Percentiles rank a stretch among this genome's conserved stretches.
Conservation (phyloP, 1,140 invertebrate genomes). For the Fragariocoptes setiger region DNA sequence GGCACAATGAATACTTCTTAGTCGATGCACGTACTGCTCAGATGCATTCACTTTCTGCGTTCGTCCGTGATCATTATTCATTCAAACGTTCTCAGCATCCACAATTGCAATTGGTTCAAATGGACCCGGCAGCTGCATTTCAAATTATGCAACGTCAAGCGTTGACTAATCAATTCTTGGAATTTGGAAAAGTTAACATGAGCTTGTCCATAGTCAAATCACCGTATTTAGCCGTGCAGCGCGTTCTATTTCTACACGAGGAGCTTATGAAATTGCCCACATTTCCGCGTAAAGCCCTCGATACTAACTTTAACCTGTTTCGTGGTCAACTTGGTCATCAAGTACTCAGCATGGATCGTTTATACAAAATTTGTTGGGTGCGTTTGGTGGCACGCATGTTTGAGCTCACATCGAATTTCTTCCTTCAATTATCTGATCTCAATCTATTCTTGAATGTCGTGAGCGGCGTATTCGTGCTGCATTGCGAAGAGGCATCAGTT, state of each 20-base stretch:
- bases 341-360: constrained; percentile 61
- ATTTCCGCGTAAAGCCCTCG: constrained; percentile 85
- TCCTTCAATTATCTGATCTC: constrained; percentile 84
- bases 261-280: constrained; percentile 92
- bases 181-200: constrained; percentile 51
- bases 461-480: constrained; percentile 78
- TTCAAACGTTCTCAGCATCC: constrained; percentile 95
- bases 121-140: constrained; percentile 66
- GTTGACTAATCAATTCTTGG: constrained; percentile 70
- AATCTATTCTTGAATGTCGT: constrained; percentile 89
- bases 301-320: constrained; percentile 76
- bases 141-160: constrained; percentile 69
- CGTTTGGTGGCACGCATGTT: constrained; percentile 81
- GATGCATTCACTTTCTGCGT: constrained; percentile 51
- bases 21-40: constrained; percentile 91
- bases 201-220: constrained; percentile 13
- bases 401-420: constrained; percentile 89
- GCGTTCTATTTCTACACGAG: constrained; percentile 91
- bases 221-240: constrained; percentile 39
- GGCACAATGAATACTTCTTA: constrained; percentile 64
- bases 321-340: constrained; percentile 68
- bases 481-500: constrained; percentile 82
- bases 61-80: constrained; percentile 90
- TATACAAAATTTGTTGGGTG: constrained; percentile 97
- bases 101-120: constrained; percentile 67